Evolutionary conservation across 2,113 vertebrate species (phyloP), one percentile per base, ranked within the genome.

Genomic region (Salminus brasiliensis): DNA sequence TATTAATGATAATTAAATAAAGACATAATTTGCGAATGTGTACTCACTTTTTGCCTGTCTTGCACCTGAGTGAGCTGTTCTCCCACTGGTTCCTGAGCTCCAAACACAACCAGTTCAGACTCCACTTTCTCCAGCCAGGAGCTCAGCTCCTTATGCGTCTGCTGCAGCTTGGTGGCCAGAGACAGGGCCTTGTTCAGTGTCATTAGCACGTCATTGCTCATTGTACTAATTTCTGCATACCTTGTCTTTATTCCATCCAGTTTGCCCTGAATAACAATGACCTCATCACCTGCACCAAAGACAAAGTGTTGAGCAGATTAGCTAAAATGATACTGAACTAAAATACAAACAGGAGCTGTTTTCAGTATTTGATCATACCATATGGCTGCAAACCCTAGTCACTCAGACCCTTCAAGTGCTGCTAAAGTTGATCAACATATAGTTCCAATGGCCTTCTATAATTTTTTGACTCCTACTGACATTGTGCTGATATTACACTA

Each of bases 201-300:
- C 87, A 94, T 94, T 72, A 94, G 89, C 21, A 97, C 95, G 1
- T 92, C 90, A 18, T 86, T 83, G 84, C 97, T 96, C 89, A 97
- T 82, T 12, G 94, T 91, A 30, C 87, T 95, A 79, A 99, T 98
- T 76, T 99, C 97, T 83, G 91, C 94, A 82, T 99, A 99, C 77
- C 95, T 94, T 0, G 91, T 88, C 93, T 98, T 99, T 87, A 99
- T 98, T 81, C 95, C 95, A 78, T 99, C 97, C 85, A 99, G 89
- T 87, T 98, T 99, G 85, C 97, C 96, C 91, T 99, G 98, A 89
- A 99, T 95, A 69, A 97, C 93, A 76, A 99, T 86, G 84, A 99
- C 97, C 93, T 99, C 98, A 83, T 99, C 98, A 85, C 96, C 98
- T 99, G 85, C 5, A 80, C 49, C 85, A 55, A 65, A 74, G 23